Evolutionary conservation across 2,113 vertebrate genomes (phyloP).

Genomic region (Scophthalmus maximus): DNA sequence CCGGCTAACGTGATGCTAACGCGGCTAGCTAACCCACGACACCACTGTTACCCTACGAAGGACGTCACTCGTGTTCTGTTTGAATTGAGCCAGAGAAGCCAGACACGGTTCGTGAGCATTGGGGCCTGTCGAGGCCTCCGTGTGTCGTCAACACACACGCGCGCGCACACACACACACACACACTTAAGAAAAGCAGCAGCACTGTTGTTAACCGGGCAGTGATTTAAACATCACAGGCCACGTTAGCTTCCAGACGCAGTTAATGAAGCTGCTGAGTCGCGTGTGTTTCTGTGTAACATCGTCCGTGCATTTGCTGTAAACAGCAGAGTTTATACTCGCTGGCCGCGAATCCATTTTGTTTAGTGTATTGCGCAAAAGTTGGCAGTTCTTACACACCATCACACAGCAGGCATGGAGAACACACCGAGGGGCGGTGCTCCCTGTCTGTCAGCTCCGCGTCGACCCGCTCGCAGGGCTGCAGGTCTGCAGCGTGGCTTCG

Average conservation of each 20-base stretch:
- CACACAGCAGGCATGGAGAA: conserved; percentile 67
- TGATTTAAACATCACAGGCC: conserved; percentile 58
- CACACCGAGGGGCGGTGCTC: conserved; percentile 69
- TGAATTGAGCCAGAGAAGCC: no score
- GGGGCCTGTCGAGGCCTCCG: not conserved
- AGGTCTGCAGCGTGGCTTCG: not conserved
- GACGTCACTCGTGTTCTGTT: no score
- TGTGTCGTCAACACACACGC: not conserved
- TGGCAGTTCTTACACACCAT: conserved; percentile 55
- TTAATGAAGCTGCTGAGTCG: not conserved
- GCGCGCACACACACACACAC: not conserved
- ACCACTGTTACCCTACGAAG: no score
- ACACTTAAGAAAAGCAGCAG: not conserved
- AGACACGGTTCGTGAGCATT: not conserved
- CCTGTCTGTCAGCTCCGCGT: conserved; percentile 38
- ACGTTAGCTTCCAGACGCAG: conserved; percentile 24
- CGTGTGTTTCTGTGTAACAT: not conserved
- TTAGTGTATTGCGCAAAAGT: conserved; percentile 43
- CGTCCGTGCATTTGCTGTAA: not conserved
- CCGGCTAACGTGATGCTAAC: conserved; percentile 52
- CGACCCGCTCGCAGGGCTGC: not conserved
- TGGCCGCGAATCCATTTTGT: conserved; percentile 47
- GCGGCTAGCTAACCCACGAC: conserved; percentile 15
- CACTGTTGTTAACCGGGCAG: not conserved
- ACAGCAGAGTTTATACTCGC: no score